Conservation (phyloP, 2,888 invertebrate genomes). For the Gryllus longicercus region DNA sequence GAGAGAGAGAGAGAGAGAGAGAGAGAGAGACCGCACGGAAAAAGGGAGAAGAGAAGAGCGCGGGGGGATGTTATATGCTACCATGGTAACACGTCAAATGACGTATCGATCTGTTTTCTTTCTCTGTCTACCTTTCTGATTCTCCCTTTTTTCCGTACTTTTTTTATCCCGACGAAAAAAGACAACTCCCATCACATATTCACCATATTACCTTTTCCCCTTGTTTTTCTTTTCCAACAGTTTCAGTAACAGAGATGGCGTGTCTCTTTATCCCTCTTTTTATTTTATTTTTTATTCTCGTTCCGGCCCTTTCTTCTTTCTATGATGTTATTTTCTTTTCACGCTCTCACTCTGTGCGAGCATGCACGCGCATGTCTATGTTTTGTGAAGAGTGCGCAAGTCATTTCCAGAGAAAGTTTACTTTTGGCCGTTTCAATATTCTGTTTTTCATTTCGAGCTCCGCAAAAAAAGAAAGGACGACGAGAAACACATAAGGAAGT, state of each 20-base stretch:
- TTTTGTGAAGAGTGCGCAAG: constrained; percentile 37
- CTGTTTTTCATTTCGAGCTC: constrained; percentile 41
- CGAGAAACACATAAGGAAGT: constrained; percentile 33
- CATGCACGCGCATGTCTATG: constrained; percentile 27
- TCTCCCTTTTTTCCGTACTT: constrained; percentile 41
- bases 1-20: no score
- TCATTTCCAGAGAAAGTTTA: constrained; percentile 41
- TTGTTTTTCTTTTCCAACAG: constrained; percentile 48
- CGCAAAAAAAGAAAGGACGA: constrained; percentile 35
- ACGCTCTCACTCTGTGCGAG: constrained; percentile 19
- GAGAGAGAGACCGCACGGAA: constrained; percentile 24
- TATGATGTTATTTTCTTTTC: constrained; percentile 30
- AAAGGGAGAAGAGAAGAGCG: neutral
- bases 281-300: constrained; percentile 40
- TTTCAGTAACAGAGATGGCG: constrained; percentile 37
- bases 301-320: constrained; percentile 35
- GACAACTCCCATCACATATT: constrained; percentile 48
- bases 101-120: constrained; percentile 49
- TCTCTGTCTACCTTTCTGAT: constrained; percentile 41
- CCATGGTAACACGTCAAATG: constrained; percentile 55
- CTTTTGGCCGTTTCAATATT: constrained; percentile 43
- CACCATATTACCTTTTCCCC: constrained; percentile 50
- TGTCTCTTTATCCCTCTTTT: constrained; percentile 18
- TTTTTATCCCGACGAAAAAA: constrained; percentile 35
- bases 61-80: constrained; percentile 44